Evolutionary conservation across 2,888 invertebrate species (phyloP), one percentile per base, ranked within the genome.

Genomic region (Lathronympha strigana): DNA sequence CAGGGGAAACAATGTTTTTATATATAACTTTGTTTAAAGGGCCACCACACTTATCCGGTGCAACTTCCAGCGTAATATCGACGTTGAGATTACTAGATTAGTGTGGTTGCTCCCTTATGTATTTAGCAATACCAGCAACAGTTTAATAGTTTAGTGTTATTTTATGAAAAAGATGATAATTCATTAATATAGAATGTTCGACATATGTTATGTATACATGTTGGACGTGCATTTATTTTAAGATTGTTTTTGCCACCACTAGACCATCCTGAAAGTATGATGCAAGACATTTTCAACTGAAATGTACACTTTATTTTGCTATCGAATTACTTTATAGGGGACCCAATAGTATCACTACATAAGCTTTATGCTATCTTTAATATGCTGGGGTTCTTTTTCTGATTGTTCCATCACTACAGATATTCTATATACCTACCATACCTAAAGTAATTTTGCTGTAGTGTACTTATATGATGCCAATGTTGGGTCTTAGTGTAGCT

Each of bases 171-270:
- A 40, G 1, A 8, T 1, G 13, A 33, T 33, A 43, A 11, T 13
- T 19, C 57, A 54, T 40, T 49, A 21, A 31, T 61, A 40, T 31
- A 61, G 53, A 66, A 40, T 9, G 8, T n/a, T n/a, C n/a, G n/a
- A 2, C 6, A 33, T 45, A 45, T 25, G 33, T 23, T 19, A 17
- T 23, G 23, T 13, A 25, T 40, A 31, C 33, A 17, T 54, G 45
- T 45, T 47, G 23, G 50, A 21, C 38, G 47, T 70, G 70, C 82
- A 85, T 83, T 83, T 84, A 83, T 76, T 15, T 45, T 36, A 68
- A 72, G 33, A 51, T 63, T 51, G 72, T 55, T 69, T 73, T 69
- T 76, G 76, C 82, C 82, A 81, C 83, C 84, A 81, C 83, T 70
- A 66, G 64, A 66, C 53, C 47, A 60, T 28, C 36, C 13, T 63